Base-by-base conservation (phyloP, 2,113 vertebrate species). In the Lasiurus borealis region DNA sequence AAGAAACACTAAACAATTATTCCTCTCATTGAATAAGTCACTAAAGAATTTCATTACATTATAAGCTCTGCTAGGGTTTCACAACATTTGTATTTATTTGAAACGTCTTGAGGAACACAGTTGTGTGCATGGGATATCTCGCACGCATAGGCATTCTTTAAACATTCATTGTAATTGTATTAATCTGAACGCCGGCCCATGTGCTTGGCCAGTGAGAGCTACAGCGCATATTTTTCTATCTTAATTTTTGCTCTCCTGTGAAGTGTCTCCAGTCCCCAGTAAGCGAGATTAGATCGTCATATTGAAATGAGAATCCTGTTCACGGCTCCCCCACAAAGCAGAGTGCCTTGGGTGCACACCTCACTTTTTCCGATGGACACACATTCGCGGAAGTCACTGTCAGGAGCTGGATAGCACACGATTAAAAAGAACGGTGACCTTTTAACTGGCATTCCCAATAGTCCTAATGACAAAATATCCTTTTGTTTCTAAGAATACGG, bases 381-480 rank as follows among this genome's bases (percentile, higher is more conserved):
- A 87, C 68, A 73, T 59, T 85, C 18, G 44, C 77, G 81, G 18
- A 93, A 81, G 89, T 93, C 27, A 93, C n/a, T 29, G 52, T 62
- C 76, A 87, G 15, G 21, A 85, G 12, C 8, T 40, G 34, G 25
- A 27, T 40, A 85, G 50, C 9, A 90, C 15, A 66, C 0, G 0
- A 90, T 64, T n/a, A 44, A 27, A 57, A 36, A 95, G 90, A 95
- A 40, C 48, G 3, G n/a, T 93, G 96, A 98, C 95, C 88, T 97
- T 93, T 98, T 96, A 76, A 84, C 86, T 96, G 95, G 23, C 76
- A 95, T 90, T 88, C 66, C 87, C 81, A 96, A 85, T 82, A 95
- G 88, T 98, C 59, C 48, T 87, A 80, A 68, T 93, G 95, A 95
- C 8, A 95, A 91, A 75, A 62, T 91, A 96, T 97, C 78, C 93